Base-by-base conservation (phyloP, 2,797 vertebrate species). In the Varecia variegata region DNA sequence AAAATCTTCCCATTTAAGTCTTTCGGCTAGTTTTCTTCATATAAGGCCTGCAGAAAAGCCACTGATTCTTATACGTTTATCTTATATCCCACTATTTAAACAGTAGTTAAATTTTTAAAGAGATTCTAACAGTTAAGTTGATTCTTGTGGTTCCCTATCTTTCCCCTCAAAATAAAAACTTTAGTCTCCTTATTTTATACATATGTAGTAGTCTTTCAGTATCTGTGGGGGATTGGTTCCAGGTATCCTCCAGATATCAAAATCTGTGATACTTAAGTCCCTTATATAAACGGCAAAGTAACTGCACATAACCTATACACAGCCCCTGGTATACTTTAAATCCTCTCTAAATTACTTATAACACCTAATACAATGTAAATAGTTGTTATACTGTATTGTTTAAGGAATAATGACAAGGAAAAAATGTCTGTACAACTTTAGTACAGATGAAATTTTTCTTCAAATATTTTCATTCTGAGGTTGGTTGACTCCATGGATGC, bases 51-150 rank as follows among this genome's bases (percentile, higher is more conserved):
- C 47, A 94, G 74, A 95, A 94, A 91, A 65, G 32, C 38, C 56
- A 76, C 17, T 32, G 9, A 82, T 62, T 90, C 18, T 47, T 88
- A 60, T 21, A 85, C 25, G 70, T 30, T 68, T 88, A 85, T 65
- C 58, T 68, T 92, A 23, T 60, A 88, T 74, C 11, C 21, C n/a
- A 93, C 47, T 80, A 88, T 45, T 84, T 68, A 35, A 84, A 74
- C 3, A 65, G 38, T n/a, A 77, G 35, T 88, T 74, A 91, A 83
- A 73, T 60, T 74, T 84, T 94, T 32, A 60, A 94, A 96, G 35
- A 88, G 50, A 71, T 32, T 91, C 40, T 56, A 94, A 93, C 40
- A 76, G 60, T 35, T 94, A 20, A 32, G 45, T n/a, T 65, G 45
- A 67, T 86, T 92, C 27, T 45, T 86, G 25, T 65, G 40, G 56